Base-by-base conservation (phyloP, 2,888 invertebrate genomes). In the Troides aeacus region DNA sequence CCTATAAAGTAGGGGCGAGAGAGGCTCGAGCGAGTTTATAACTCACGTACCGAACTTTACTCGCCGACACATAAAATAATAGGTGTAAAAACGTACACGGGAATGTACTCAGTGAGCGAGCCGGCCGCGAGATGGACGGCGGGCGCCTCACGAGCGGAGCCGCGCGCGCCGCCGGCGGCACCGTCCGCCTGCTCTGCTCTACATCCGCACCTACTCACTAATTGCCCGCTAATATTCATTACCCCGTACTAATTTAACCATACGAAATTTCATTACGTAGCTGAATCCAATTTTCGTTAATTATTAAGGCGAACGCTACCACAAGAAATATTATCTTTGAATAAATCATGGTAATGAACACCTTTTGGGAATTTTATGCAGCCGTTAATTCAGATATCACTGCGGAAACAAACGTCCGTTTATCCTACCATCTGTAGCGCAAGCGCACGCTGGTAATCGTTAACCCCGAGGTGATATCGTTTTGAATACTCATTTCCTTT, bases 1-100 rank as follows among this genome's bases (percentile, higher is more conserved):
- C 92, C 92, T 92, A 92, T 92, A 92, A 92, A 92, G 92, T 92
- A 92, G 92, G 92, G 91, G 91, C 91, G 90, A 90, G 89, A 91
- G 90, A 90, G 91, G 90, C 91, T 89, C 91, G 89, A 87, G 90
- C 88, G 90, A 90, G 92, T 92, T 92, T 92, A 92, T 92, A 92
- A 92, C 92, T 92, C 92, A 92, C 92, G 92, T 92, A 91, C 92
- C 92, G 90, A 92, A 92, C 92, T 92, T 92, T 92, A 92, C 92
- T 90, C 86, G 92, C 91, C 90, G 92, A 92, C 92, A 92, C 92
- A 92, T 92, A 92, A 92, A 92, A 92, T 92, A 92, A 92, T 92
- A 92, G 92, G 92, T 92, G 92, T 92, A 92, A 92, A 92, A 92
- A 92, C 91, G 92, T 91, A 92, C 92, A 92, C 89, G 92, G 86